These are phyloP conservation scores for Watsonalla binaria DNA, from an alignment of 2,888 invertebrate species.

Conservation along the genomic window DNA sequence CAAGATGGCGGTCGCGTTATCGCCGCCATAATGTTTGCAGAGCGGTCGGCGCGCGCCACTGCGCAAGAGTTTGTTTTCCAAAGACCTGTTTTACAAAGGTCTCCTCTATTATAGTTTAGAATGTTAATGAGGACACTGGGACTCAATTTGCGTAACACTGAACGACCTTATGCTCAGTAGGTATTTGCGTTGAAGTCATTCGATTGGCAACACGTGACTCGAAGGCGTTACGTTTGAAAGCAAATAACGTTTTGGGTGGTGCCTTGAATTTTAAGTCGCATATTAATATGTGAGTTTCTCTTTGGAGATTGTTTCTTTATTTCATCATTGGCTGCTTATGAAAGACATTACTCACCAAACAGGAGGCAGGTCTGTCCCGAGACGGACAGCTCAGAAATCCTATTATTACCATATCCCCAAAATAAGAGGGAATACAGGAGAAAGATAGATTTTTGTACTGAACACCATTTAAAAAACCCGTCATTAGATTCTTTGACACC, in stretches of 20 bases:
- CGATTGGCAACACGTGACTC: slow-evolving; percentile 13
- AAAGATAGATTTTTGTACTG: too few species aligned
- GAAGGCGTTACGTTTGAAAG: slow-evolving; percentile 27
- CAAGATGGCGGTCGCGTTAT: slow-evolving; percentile 72
- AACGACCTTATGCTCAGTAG: slow-evolving; percentile 16
- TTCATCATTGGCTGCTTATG: background rate
- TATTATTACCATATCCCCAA: too few species aligned
- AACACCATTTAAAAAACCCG: too few species aligned
- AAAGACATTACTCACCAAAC: too few species aligned
- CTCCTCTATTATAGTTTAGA: slow-evolving; percentile 46
- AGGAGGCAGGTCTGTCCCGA: too few species aligned
- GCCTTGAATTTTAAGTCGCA: slow-evolving; percentile 22
- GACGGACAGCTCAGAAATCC: too few species aligned
- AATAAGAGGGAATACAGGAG: too few species aligned
- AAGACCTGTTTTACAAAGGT: slow-evolving; percentile 69
- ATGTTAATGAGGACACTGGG: slow-evolving; percentile 59
- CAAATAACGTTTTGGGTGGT: slow-evolving; percentile 22
- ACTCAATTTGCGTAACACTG: slow-evolving; percentile 32
- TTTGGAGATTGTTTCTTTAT: background rate
- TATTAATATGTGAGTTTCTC: slow-evolving; percentile 6
- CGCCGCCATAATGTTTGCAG: slow-evolving; percentile 69
- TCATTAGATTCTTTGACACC: too few species aligned
- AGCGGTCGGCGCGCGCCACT: slow-evolving; percentile 44
- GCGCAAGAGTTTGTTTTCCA: slow-evolving; percentile 73
- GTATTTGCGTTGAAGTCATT: slow-evolving; percentile 13